These are phyloP conservation scores for Odocoileus virginianus DNA, from an alignment of 2,113 vertebrate genomes.

Conservation along the genomic window DNA sequence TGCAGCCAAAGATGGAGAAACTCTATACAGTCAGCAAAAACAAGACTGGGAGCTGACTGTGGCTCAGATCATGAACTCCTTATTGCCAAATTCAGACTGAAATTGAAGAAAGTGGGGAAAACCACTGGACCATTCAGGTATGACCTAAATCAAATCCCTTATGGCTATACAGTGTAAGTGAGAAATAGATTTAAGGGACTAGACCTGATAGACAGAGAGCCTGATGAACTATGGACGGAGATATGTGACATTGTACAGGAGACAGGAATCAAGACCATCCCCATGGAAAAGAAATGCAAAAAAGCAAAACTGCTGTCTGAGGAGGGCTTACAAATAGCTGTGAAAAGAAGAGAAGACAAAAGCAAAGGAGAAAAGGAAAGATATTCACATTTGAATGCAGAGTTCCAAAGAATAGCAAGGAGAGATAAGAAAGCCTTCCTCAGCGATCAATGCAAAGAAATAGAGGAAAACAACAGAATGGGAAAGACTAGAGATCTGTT, in stretches of 20 bases:
- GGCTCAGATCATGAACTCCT: neutral
- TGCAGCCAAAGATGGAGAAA: neutral
- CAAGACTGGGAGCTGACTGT: accelerated
- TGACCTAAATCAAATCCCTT: neutral
- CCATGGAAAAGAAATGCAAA: neutral
- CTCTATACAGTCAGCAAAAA: neutral
- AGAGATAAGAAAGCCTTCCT: neutral
- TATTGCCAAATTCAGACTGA: neutral
- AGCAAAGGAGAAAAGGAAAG: neutral
- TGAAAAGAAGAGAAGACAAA: neutral
- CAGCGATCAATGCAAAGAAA: neutral
- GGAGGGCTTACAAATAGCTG: neutral
- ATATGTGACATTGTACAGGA: neutral
- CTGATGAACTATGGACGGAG: neutral
- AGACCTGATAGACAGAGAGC: neutral
- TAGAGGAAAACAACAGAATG: neutral
- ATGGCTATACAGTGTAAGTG: neutral
- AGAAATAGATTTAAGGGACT: neutral
- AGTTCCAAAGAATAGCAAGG: neutral
- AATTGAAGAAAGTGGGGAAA: neutral
- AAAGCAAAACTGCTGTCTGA: neutral
- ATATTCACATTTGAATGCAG: neutral
- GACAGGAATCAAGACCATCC: neutral
- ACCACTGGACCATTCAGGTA: neutral
- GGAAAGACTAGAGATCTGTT: neutral